Evolutionary conservation across 2,888 invertebrate genomes (phyloP).

Genomic region (Brassicogethes aeneus): DNA sequence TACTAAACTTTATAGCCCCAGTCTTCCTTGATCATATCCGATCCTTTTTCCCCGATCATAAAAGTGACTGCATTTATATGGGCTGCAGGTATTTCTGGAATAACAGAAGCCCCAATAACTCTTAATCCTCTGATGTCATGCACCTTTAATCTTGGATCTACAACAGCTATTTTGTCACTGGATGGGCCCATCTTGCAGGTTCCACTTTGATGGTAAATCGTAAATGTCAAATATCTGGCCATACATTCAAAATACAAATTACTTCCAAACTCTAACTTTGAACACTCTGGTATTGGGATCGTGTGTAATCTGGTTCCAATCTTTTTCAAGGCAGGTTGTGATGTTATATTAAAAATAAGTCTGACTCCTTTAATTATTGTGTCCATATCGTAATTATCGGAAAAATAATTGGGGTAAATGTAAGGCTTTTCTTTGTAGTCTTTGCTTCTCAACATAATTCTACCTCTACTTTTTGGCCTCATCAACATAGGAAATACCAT

Average conservation of each 20-base stretch:
- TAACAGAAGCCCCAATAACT: constrained; percentile 71
- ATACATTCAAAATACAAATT: constrained; percentile 64
- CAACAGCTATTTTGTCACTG: constrained; percentile 52
- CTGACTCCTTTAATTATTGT: constrained; percentile 57
- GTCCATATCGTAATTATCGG: constrained; percentile 50
- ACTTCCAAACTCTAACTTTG: constrained; percentile 48
- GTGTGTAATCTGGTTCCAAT: constrained; percentile 51
- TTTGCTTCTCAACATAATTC: constrained; percentile 44
- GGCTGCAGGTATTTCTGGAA: constrained; percentile 67
- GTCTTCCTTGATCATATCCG: constrained; percentile 58
- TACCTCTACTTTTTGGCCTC: constrained; percentile 52
- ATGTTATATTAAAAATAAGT: constrained; percentile 48
- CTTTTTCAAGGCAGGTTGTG: constrained; percentile 49
- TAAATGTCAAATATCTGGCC: constrained; percentile 56
- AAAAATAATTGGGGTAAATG: constrained; percentile 55
- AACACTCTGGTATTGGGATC: constrained; percentile 53
- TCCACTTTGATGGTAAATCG: constrained; percentile 59
- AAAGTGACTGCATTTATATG: constrained; percentile 70
- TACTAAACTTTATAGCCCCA: constrained; percentile 36
- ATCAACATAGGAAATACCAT: constrained; percentile 47
- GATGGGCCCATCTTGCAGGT: constrained; percentile 59
- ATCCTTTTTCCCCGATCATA: constrained; percentile 76
- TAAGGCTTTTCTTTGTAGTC: constrained; percentile 50
- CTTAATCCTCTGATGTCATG: constrained; percentile 59
- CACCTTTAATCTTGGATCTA: constrained; percentile 52